phyloP scores from a whole-genome alignment of 2,797 vertebrate species.

The Ctenochaetus hawaiiensis region DNA sequence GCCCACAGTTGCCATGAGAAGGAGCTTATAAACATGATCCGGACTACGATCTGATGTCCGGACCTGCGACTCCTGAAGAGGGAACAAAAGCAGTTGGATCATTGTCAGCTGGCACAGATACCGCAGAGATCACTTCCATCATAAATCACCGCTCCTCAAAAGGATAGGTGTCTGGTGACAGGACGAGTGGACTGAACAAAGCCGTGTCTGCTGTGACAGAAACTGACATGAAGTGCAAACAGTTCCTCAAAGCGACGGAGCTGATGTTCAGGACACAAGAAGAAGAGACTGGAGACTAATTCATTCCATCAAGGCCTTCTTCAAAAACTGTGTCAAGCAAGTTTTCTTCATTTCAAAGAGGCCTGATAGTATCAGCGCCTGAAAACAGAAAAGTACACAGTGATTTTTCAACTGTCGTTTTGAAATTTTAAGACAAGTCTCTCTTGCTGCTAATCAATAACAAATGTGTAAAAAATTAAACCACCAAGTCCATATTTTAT shows the following conservation, averaged over 20 bases:
- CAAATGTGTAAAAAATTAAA: background rate
- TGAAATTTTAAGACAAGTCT: background rate
- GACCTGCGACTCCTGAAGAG: slow-evolving; percentile 42
- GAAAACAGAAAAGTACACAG: background rate
- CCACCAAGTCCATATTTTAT: too few species aligned
- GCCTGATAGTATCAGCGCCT: background rate
- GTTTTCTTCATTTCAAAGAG: slow-evolving; percentile 8
- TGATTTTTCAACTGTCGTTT: background rate
- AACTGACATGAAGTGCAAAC: slow-evolving; percentile 49
- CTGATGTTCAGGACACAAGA: slow-evolving; percentile 24
- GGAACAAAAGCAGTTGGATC: slow-evolving; percentile 63
- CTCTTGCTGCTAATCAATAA: background rate
- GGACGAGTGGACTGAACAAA: slow-evolving; percentile 60
- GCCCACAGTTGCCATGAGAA: slow-evolving; percentile 39
- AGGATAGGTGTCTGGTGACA: slow-evolving; percentile 85
- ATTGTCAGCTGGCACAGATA: slow-evolving; percentile 82
- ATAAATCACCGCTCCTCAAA: slow-evolving; percentile 77
- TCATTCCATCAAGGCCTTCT: background rate
- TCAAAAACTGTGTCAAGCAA: slow-evolving; percentile 10
- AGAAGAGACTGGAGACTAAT: slow-evolving; percentile 22
- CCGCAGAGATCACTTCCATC: slow-evolving; percentile 86
- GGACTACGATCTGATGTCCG: slow-evolving; percentile 65
- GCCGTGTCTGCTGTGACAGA: slow-evolving; percentile 60
- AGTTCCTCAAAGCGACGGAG: slow-evolving; percentile 11
- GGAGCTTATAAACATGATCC: slow-evolving; percentile 54